These are phyloP conservation scores for Malaclemys terrapin DNA, from an alignment of 2,113 vertebrate genomes.

Conservation along the genomic window DNA sequence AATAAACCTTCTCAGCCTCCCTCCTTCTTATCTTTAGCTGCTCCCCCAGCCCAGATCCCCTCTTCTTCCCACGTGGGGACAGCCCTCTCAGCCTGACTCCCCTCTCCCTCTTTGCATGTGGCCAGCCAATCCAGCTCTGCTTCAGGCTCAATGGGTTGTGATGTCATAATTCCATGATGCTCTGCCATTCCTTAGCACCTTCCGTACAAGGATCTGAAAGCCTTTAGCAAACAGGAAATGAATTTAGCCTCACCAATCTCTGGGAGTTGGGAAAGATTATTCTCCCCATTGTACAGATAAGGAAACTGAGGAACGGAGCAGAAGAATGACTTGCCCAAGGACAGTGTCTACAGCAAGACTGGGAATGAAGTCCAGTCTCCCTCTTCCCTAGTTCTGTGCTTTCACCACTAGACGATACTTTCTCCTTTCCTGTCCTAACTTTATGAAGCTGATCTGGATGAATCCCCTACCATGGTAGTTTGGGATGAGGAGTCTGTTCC, in stretches of 20 bases:
- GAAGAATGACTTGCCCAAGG: background rate
- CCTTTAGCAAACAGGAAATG: background rate
- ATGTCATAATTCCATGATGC: background rate
- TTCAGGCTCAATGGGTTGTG: background rate
- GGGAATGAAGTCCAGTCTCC: background rate
- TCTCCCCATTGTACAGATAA: background rate
- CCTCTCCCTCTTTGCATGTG: background rate
- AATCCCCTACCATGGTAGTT: background rate
- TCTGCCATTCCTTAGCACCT: background rate
- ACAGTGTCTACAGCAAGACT: fast-evolving
- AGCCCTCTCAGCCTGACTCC: background rate
- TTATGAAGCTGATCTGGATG: background rate
- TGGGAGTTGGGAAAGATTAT: background rate
- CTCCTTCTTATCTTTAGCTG: background rate
- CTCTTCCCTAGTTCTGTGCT: fast-evolving
- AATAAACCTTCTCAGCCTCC: background rate
- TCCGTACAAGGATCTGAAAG: background rate
- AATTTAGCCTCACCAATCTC: background rate
- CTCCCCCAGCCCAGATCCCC: background rate
- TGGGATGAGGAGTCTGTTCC: background rate
- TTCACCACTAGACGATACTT: background rate
- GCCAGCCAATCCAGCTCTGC: background rate
- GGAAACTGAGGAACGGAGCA: background rate
- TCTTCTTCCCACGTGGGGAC: background rate
- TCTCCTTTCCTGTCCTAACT: background rate